Conservation (phyloP, 2,888 invertebrate genomes). For the Biston betularia region DNA sequence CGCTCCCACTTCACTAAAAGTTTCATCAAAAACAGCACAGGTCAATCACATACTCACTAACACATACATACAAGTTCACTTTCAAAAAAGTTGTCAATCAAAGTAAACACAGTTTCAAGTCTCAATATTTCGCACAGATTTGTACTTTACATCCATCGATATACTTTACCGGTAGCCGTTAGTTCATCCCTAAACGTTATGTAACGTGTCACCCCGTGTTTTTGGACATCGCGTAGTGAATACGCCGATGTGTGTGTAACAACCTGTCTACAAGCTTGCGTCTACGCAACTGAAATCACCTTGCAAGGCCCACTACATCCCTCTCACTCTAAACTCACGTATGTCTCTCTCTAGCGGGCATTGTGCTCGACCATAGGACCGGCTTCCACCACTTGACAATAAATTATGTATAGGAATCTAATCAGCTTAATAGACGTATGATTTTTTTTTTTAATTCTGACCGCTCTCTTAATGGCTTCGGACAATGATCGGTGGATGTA, state of each 20-base stretch:
- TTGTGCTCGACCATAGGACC: conserved; percentile 71
- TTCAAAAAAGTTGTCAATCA: conserved; percentile 34
- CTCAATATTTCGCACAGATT: conserved; percentile 4
- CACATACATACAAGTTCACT: conserved; percentile 40
- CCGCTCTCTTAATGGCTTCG: conserved; percentile 62
- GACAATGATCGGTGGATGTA: conserved; percentile 50
- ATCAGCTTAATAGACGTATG: conserved; percentile 84
- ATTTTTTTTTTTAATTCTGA: conserved; percentile 67
- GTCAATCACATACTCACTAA: conserved; percentile 38
- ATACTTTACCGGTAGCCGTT: conserved; percentile 43
- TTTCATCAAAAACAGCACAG: conserved; percentile 43
- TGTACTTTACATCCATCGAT: conserved; percentile 25
- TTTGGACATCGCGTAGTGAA: conserved; percentile 67
- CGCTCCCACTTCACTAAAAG: conserved; percentile 37
- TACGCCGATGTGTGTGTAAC: conserved; percentile 73
- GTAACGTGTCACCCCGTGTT: conserved; percentile 51
- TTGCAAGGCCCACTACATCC: conserved; percentile 83
- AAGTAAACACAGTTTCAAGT: conserved; percentile 16
- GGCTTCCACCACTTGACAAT: conserved; percentile 77
- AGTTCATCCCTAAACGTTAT: conserved; percentile 50
- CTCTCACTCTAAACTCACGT: conserved; percentile 71
- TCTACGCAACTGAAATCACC: conserved; percentile 85
- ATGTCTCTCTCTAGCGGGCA: conserved; percentile 78
- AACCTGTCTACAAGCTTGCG: conserved; percentile 82
- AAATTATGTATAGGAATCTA: conserved; percentile 85